Percentiles rank a stretch among this genome's conserved stretches.
phyloP scores from a whole-genome alignment of 2,888 invertebrate genomes.

The Hedychridium roseum region DNA sequence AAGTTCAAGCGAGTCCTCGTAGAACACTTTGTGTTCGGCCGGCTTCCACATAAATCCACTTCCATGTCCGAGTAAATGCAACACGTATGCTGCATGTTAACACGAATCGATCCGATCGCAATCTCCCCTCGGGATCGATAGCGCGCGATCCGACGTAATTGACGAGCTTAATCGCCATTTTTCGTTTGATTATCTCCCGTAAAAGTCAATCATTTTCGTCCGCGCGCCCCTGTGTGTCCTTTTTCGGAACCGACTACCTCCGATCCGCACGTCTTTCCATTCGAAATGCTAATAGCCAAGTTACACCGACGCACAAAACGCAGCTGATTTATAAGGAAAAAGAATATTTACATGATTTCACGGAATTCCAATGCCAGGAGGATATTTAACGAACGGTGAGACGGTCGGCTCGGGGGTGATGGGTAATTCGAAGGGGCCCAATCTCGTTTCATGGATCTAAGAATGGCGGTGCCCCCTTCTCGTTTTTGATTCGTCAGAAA shows the following conservation, averaged over 20 bases:
- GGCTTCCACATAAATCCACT: conserved; percentile 49
- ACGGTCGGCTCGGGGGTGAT: too few species aligned
- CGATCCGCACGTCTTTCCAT: too few species aligned
- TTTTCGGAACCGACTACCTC: too few species aligned
- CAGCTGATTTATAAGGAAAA: too few species aligned
- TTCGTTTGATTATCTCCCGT: conserved; percentile 12
- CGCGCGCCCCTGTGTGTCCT: neutral
- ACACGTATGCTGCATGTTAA: conserved; percentile 48
- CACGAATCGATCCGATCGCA: conserved; percentile 50
- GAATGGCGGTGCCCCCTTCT: conserved; percentile 4
- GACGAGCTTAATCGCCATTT: conserved; percentile 15
- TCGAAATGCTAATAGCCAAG: too few species aligned
- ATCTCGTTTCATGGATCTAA: too few species aligned
- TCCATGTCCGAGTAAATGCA: conserved; percentile 38
- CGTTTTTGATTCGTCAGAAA: too few species aligned
- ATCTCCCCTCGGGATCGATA: conserved; percentile 47
- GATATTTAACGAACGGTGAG: too few species aligned
- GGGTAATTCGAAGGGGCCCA: too few species aligned
- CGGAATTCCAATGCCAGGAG: too few species aligned
- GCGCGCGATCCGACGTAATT: conserved; percentile 34
- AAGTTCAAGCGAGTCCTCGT: conserved; percentile 15
- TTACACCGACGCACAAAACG: too few species aligned
- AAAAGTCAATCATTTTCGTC: neutral
- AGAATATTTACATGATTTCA: too few species aligned
- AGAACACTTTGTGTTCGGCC: conserved; percentile 44